Evolutionary conservation across 2,797 vertebrate genomes (phyloP).

Genomic region (Eurystomus glaucurus): DNA sequence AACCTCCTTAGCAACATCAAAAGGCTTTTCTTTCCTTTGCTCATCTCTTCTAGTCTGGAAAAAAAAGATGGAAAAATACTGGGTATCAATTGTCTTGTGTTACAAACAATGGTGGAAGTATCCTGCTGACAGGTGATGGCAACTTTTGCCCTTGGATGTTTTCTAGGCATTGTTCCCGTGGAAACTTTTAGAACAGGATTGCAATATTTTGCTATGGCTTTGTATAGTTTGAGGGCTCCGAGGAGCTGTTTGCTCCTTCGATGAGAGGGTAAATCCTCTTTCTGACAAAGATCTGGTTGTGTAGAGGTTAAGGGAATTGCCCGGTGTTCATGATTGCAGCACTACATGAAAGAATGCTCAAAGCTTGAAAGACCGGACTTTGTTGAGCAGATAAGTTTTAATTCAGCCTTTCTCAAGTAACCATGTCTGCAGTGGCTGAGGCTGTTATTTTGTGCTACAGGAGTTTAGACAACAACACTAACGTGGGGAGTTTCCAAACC

Average conservation of each 20-base stretch:
- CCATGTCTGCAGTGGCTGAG: background rate
- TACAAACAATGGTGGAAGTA: background rate
- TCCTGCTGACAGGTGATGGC: background rate
- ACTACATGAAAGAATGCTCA: background rate
- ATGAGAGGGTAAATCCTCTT: background rate
- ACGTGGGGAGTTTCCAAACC: background rate
- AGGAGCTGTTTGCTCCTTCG: background rate
- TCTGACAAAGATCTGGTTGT: background rate
- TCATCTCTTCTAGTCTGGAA: background rate
- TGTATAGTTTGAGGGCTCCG: background rate
- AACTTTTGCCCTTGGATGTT: background rate
- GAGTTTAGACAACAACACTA: background rate
- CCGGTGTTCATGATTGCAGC: background rate
- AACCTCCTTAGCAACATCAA: constrained; percentile 33
- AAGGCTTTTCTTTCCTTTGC: background rate
- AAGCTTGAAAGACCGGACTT: background rate
- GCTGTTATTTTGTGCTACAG: background rate
- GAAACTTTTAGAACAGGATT: background rate
- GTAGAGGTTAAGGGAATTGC: background rate
- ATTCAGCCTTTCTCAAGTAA: background rate
- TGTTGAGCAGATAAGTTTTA: constrained; percentile 4
- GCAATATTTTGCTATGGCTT: background rate
- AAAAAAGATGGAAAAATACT: constrained; percentile 2
- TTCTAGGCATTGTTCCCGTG: background rate
- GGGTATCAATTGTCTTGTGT: background rate